A percentile compares a stretch with the other conserved stretches of the same genome.
phyloP scores from a whole-genome alignment of 2,113 vertebrate species.

The Macheiramphus alcinus region DNA sequence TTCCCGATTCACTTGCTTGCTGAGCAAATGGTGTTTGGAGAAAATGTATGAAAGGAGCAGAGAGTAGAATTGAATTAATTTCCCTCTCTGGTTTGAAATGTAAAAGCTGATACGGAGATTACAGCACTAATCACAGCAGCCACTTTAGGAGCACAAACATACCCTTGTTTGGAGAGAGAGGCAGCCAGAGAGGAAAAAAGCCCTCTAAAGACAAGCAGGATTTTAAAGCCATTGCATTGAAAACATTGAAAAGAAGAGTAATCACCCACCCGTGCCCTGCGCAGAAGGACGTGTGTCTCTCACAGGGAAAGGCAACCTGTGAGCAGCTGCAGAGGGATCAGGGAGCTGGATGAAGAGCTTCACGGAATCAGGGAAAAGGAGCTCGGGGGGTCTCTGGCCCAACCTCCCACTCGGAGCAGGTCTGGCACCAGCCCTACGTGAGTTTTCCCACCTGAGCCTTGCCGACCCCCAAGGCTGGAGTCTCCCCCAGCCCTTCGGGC shows the following conservation, averaged over 20 bases:
- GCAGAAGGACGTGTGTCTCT: fast-evolving
- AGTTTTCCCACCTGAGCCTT: background rate
- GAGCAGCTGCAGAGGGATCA: fast-evolving
- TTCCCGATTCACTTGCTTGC: fast-evolving
- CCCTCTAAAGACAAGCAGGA: background rate
- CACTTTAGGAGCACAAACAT: background rate
- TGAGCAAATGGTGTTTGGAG: background rate
- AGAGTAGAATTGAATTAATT: background rate
- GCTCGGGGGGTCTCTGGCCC: background rate
- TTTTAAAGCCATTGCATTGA: fast-evolving
- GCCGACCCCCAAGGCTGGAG: background rate
- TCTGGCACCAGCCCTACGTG: background rate
- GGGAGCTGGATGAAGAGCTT: background rate
- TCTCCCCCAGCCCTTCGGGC: no score
- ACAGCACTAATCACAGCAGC: constrained; percentile 5
- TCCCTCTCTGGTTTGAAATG: background rate
- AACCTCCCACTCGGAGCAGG: fast-evolving
- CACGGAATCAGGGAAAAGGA: fast-evolving
- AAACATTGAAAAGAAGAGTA: fast-evolving
- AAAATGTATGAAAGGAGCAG: fast-evolving
- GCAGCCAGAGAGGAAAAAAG: background rate
- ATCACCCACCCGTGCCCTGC: fast-evolving
- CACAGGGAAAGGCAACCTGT: background rate
- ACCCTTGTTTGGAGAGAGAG: background rate
- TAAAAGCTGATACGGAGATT: background rate